Base-by-base conservation (phyloP, 1,140 invertebrate species). In the Penaeus chinensis region DNA sequence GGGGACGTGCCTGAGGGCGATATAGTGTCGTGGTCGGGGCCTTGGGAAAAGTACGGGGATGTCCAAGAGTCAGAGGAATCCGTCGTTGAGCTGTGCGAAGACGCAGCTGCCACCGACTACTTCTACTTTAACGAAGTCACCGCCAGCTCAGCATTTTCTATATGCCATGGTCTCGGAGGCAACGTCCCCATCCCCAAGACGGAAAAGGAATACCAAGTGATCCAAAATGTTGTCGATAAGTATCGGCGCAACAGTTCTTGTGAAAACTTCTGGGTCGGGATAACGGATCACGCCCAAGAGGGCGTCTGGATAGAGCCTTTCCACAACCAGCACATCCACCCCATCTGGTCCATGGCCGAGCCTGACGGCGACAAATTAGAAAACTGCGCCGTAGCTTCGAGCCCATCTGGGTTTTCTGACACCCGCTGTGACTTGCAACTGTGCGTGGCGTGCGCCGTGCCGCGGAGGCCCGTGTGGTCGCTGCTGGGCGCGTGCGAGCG, bases 141-240 rank as follows among this genome's bases (percentile, higher is more conserved):
- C 2, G 85, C 83, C 19, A 32, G 42, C 20, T 69, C 85, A 27
- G 89, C 82, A 27, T 89, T 89, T 22, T 69, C 78, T 16, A 82
- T 89, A 61, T 89, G 89, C 60, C 82, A 89, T 27, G 89, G 89
- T 16, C 71, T 89, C 8, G 89, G 85, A 61, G 89, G 89, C 1
- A 76, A 60, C 20, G 74, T 89, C 11, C 89, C 89, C 13, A 87
- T 85, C 7, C 89, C 89, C 32, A 63, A 87, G 63, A 77, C 82
- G 7, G 63, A 71, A 47, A 74, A 60, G 18, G 83, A 87, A n/a
- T 85, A 87, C 27, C 27, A 74, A 8, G 62, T 77, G 18, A 81
- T 87, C 32, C n/a, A 87, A 71, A 78, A 84, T 32, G 84, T 82
- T 0, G 76, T 89, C 20, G 82, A 87, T 3, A 65, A 37, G 42